Evolutionary conservation across 2,888 invertebrate genomes (phyloP).

Genomic region (Pogonocherus hispidulus): DNA sequence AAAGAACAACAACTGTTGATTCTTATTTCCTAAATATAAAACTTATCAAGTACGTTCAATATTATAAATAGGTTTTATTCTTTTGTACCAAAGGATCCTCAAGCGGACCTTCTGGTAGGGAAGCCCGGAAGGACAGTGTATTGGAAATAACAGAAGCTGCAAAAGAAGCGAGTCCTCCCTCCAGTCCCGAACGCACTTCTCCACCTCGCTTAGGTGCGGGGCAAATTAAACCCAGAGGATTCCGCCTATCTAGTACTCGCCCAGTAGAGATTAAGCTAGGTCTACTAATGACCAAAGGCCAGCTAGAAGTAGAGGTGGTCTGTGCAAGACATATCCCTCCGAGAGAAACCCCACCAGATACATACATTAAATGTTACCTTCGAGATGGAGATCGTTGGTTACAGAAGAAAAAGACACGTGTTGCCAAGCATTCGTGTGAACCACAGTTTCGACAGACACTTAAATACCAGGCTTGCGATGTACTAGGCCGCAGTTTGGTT

Average conservation of each 20-base stretch:
- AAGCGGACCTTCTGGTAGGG: slow-evolving; percentile 64
- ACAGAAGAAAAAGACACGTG: slow-evolving; percentile 92
- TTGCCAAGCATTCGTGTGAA: slow-evolving; percentile 84
- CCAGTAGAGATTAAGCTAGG: slow-evolving; percentile 89
- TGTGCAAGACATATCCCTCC: slow-evolving; percentile 79
- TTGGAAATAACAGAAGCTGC: slow-evolving; percentile 71
- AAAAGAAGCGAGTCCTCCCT: slow-evolving; percentile 73
- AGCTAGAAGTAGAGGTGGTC: slow-evolving; percentile 89
- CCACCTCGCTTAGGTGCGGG: slow-evolving; percentile 81
- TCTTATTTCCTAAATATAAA: too few species aligned
- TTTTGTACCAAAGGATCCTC: slow-evolving; percentile 51
- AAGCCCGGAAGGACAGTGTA: slow-evolving; percentile 73
- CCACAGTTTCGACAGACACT: slow-evolving; percentile 91
- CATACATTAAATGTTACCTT: slow-evolving; percentile 94
- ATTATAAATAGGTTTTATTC: too few species aligned
- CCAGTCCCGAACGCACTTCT: slow-evolving; percentile 70
- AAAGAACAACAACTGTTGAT: too few species aligned
- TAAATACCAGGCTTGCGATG: slow-evolving; percentile 86
- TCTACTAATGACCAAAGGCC: slow-evolving; percentile 91
- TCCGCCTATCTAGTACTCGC: slow-evolving; percentile 75
- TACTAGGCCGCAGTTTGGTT: slow-evolving; percentile 84
- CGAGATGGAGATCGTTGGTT: slow-evolving; percentile 90
- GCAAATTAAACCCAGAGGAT: slow-evolving; percentile 82
- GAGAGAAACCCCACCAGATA: slow-evolving; percentile 84
- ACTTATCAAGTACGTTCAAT: too few species aligned